These are phyloP conservation scores for Calycopis cecrops DNA, from an alignment of 1,140 invertebrate species.

Conservation along the genomic window DNA sequence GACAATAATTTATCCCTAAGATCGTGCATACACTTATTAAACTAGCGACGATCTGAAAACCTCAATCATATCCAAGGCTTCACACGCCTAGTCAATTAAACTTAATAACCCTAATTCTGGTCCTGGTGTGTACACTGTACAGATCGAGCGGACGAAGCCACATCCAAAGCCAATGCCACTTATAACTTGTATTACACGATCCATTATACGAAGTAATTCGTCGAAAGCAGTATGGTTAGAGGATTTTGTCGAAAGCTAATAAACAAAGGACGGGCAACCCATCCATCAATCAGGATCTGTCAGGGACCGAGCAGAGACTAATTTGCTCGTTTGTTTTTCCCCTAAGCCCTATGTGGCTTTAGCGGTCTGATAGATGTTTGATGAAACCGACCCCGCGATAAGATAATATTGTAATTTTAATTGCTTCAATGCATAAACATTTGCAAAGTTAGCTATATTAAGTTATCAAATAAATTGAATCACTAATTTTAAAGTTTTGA, in stretches of 20 bases:
- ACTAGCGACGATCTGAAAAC: too few species aligned
- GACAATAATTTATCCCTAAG: too few species aligned
- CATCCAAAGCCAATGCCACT: too few species aligned
- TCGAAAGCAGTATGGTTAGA: slow-evolving; percentile 3
- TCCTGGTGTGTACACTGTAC: too few species aligned
- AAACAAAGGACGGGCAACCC: slow-evolving; percentile 24
- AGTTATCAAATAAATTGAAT: too few species aligned
- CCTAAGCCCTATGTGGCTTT: slow-evolving; percentile 42
- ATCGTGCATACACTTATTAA: too few species aligned
- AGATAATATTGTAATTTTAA: slow-evolving; percentile 10
- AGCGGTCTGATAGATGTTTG: slow-evolving; percentile 46
- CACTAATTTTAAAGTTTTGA: too few species aligned
- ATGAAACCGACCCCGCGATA: slow-evolving; percentile 17
- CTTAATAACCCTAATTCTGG: too few species aligned
- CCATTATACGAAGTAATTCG: background rate
- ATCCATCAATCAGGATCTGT: slow-evolving; percentile 68
- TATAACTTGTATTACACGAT: too few species aligned
- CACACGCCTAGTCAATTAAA: too few species aligned
- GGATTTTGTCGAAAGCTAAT: slow-evolving; percentile 55
- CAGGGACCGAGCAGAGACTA: slow-evolving; percentile 43
- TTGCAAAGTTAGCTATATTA: background rate
- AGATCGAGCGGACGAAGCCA: too few species aligned
- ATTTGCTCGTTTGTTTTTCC: slow-evolving; percentile 68
- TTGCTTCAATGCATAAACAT: background rate
- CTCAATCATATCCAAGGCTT: too few species aligned